Evolutionary conservation across 1,140 invertebrate genomes (phyloP).

Genomic region (Zaprionus inermis): DNA sequence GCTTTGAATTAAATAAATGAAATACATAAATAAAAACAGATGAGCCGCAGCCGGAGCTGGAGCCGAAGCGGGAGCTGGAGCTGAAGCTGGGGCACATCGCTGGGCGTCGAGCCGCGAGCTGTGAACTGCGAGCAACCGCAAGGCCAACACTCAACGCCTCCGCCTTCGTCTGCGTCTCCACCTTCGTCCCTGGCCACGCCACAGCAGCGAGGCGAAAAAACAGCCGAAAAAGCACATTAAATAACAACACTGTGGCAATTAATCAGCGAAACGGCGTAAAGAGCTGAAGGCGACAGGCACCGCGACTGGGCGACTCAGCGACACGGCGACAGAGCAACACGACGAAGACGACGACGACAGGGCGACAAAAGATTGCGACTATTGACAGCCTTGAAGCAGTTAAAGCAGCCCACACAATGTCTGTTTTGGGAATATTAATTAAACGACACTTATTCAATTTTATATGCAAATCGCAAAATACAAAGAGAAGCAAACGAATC

Average conservation of each 20-base stretch:
- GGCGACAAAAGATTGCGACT: not conserved
- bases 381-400: slow-evolving; percentile 25
- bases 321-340: slow-evolving; percentile 15
- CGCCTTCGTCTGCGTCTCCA: not conserved
- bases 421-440: slow-evolving; percentile 38
- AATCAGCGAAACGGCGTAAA: slow-evolving; percentile 68
- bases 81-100: not conserved
- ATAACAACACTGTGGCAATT: slow-evolving; percentile 59
- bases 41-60: slow-evolving; percentile 46
- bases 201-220: slow-evolving; percentile 12
- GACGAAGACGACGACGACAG: not conserved
- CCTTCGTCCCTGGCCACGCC: not conserved
- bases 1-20: slow-evolving; percentile 77
- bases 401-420: slow-evolving; percentile 21
- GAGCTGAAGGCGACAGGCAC: slow-evolving; percentile 45
- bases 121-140: slow-evolving; percentile 25
- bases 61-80: not conserved
- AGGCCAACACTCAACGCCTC: slow-evolving; percentile 20
- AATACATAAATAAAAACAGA: slow-evolving; percentile 76
- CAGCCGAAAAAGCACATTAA: slow-evolving; percentile 48
- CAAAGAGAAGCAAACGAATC: too few relatives aligned
- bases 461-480: too few relatives aligned
- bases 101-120: slow-evolving; percentile 12
- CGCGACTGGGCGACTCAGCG: not conserved
- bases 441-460: not conserved